Evolutionary conservation across 2,797 vertebrate genomes (phyloP), one percentile per base, ranked within the genome.

Genomic region (Tragopan temminckii): DNA sequence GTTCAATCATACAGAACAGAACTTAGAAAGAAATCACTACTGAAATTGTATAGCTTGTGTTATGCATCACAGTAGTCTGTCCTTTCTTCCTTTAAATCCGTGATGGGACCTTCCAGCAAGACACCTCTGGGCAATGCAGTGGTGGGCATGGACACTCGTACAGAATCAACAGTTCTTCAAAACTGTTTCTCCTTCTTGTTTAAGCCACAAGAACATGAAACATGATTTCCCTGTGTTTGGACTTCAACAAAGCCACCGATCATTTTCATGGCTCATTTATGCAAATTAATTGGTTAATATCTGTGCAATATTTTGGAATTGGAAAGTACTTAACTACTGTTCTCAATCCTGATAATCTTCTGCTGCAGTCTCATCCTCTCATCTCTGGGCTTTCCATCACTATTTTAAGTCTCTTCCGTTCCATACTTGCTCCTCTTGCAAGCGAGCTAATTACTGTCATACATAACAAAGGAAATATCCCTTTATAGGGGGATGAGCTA

Each of bases 221-320:
- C 66, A 31, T 8, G 38, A 85, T 88, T 95, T 87, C 90, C 84
- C 40, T 67, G 31, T 55, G 72, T 90, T 78, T 92, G 91, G 91
- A 87, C 80, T 93, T 83, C 87, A 72, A 40, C 74, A 91, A 93
- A 92, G 69, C 38, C 66, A 89, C 86, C 18, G 50, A 92, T 92
- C 79, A 90, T 90, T 90, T 96, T 87, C 94, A 94, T 59, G 69
- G 92, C 68, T 96, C 93, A 85, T 93, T 95, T 91, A 58, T 85
- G 69, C 64, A 80, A 76, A 95, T 95, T 90, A 95, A 90, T 82
- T 89, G 83, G 71, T 95, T 90, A 77, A 90, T 91, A 96, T 80
- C 84, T 85, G 17, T 35, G 75, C 78, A 77, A 4, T 62, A 62
- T 85, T 94, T 93, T 85, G 88, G 48, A 95, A 68, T 27, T 62